Evolutionary conservation across 2,113 vertebrate genomes (phyloP).

Genomic region (Ptilorrhoa leucosticta): DNA sequence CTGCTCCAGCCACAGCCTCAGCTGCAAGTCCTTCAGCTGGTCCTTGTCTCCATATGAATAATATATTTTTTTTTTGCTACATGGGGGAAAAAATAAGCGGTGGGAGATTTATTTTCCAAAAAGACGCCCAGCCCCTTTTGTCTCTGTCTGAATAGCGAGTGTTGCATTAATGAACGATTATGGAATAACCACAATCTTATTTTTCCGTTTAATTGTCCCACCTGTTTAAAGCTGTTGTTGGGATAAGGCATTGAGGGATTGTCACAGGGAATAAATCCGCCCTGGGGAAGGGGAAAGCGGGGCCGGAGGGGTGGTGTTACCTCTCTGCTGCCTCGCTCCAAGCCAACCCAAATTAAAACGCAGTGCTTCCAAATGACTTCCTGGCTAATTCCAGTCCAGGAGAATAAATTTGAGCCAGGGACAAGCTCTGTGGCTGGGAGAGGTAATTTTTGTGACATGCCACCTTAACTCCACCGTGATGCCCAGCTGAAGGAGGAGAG

Average conservation of each 20-base stretch:
- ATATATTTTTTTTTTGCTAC: background rate
- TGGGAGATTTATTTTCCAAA: background rate
- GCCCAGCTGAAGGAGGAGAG: background rate
- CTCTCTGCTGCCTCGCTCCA: background rate
- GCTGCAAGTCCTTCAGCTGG: slow-evolving; percentile 52
- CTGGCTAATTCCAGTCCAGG: background rate
- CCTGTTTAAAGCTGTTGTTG: background rate
- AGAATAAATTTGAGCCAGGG: background rate
- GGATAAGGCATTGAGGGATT: background rate
- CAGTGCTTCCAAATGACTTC: background rate
- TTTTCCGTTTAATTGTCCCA: background rate
- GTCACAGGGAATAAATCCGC: background rate
- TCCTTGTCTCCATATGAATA: slow-evolving; percentile 33
- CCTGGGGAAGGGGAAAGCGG: background rate
- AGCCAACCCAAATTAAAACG: background rate
- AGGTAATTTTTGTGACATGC: slow-evolving; percentile 33
- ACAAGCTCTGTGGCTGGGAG: background rate
- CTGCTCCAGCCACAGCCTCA: slow-evolving; percentile 16
- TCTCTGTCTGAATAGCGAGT: slow-evolving; percentile 11
- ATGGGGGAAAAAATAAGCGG: background rate
- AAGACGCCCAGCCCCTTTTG: background rate
- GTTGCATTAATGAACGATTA: background rate
- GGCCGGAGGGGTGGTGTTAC: background rate
- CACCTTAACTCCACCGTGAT: background rate
- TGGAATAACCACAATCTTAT: background rate